Conservation (phyloP, 2,113 vertebrate species). For the Carlito syrichta region DNA sequence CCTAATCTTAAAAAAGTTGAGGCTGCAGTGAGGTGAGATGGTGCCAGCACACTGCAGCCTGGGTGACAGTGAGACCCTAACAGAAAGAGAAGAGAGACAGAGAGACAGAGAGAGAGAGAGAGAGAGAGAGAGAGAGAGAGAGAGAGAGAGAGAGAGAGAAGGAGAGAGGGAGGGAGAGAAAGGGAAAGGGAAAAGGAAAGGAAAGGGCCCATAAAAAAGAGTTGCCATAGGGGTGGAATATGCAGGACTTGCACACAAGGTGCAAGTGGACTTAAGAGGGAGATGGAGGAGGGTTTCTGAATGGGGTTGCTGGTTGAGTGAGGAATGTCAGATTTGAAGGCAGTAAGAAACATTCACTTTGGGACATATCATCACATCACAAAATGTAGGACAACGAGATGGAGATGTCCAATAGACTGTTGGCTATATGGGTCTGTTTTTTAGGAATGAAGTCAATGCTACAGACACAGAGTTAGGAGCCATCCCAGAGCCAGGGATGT, state of each 20-base stretch:
- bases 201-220: neutral
- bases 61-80: too few species aligned
- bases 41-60: too few species aligned
- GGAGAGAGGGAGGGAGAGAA: too few species aligned
- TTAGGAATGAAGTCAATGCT: constrained; percentile 21
- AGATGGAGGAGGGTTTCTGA: neutral
- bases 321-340: neutral
- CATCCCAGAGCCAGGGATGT: neutral
- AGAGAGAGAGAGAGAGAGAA: too few species aligned
- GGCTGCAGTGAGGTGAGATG: too few species aligned
- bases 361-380: neutral
- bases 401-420: neutral
- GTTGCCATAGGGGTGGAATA: too few species aligned
- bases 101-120: too few species aligned
- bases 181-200: neutral
- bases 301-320: neutral
- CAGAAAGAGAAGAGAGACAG: too few species aligned
- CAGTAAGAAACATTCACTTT: neutral
- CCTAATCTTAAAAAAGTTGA: too few species aligned
- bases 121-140: too few species aligned
- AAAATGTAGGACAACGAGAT: neutral
- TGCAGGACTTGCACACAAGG: neutral
- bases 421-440: neutral
- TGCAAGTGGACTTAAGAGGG: neutral
- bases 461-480: neutral